A percentile compares a stretch with the other conserved stretches of the same genome.
These are phyloP conservation scores for Laothoe populi DNA, from an alignment of 2,888 invertebrate genomes.

Conservation along the genomic window DNA sequence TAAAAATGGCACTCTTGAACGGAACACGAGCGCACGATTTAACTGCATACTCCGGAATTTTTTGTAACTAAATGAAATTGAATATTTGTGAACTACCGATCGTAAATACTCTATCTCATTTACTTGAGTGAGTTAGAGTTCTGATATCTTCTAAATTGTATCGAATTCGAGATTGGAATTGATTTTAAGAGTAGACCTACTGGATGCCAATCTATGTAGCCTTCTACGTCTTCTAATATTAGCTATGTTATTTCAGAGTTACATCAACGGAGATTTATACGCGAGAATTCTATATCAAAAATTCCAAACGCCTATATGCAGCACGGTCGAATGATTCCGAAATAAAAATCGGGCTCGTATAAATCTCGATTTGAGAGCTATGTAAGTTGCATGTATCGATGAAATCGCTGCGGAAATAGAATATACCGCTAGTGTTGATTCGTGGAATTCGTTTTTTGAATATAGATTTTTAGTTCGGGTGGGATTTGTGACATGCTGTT, in stretches of 20 bases:
- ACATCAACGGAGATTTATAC: slow-evolving; percentile 8
- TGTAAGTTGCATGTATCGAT: slow-evolving; percentile 43
- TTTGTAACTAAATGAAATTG: too few relatives aligned
- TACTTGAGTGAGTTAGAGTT: too few relatives aligned
- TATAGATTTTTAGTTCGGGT: not conserved
- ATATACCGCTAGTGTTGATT: not conserved
- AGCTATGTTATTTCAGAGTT: slow-evolving; percentile 23
- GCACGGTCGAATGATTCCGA: slow-evolving; percentile 45
- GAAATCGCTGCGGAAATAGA: slow-evolving; percentile 6
- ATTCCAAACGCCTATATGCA: slow-evolving; percentile 33
- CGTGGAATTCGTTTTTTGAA: not conserved
- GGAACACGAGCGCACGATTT: too few relatives aligned
- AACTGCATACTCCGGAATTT: too few relatives aligned
- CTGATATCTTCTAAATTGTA: too few relatives aligned
- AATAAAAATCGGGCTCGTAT: slow-evolving; percentile 50
- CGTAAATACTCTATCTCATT: too few relatives aligned
- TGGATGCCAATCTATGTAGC: not conserved
- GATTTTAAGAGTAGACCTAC: too few relatives aligned
- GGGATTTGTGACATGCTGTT: not conserved
- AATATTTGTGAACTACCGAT: too few relatives aligned
- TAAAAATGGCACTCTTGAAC: too few relatives aligned
- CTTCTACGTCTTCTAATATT: not conserved
- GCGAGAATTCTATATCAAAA: slow-evolving; percentile 13
- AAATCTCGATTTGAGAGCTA: slow-evolving; percentile 46
- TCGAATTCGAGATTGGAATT: too few relatives aligned